phyloP scores from a whole-genome alignment of 2,113 vertebrate genomes.

The Gambusia affinis region DNA sequence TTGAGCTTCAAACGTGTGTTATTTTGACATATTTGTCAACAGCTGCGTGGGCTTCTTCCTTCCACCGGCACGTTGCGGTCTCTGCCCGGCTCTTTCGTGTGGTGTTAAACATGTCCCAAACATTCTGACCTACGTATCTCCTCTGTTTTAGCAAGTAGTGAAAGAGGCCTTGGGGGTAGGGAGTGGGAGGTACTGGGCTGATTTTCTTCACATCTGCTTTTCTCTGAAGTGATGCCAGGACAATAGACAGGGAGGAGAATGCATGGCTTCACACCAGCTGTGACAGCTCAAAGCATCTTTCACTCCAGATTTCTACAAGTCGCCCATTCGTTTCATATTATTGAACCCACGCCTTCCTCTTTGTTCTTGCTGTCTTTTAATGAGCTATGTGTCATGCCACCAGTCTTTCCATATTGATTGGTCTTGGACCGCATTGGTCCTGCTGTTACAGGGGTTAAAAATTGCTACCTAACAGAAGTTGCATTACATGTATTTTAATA shows the following conservation, averaged over 20 bases:
- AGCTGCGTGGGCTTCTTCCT: slow-evolving; percentile 60
- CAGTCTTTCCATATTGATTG: slow-evolving; percentile 25
- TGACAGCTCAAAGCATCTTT: slow-evolving; percentile 67
- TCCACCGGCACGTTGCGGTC: slow-evolving; percentile 49
- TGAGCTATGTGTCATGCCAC: slow-evolving; percentile 41
- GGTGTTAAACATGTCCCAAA: slow-evolving; percentile 51
- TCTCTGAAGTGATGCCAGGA: slow-evolving; percentile 76
- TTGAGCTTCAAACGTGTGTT: slow-evolving; percentile 42
- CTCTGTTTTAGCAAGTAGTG: slow-evolving; percentile 43
- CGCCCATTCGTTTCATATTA: slow-evolving; percentile 49
- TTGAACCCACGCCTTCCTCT: slow-evolving; percentile 60
- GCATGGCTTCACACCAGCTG: slow-evolving; percentile 74
- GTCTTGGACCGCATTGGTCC: background rate
- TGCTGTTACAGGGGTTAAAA: background rate
- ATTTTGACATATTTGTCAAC: slow-evolving; percentile 59
- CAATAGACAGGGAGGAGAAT: slow-evolving; percentile 58
- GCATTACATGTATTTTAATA: background rate
- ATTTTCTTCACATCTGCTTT: slow-evolving; percentile 45
- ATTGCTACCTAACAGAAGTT: background rate
- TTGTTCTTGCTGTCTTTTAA: slow-evolving; percentile 43
- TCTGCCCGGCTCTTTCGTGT: slow-evolving; percentile 38
- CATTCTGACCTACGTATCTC: slow-evolving; percentile 49
- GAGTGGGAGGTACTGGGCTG: slow-evolving; percentile 61
- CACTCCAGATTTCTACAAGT: slow-evolving; percentile 50
- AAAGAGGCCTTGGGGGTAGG: slow-evolving; percentile 60